Evolutionary conservation across 2,797 vertebrate genomes (phyloP).

Genomic region (Brachyalestes nurse): DNA sequence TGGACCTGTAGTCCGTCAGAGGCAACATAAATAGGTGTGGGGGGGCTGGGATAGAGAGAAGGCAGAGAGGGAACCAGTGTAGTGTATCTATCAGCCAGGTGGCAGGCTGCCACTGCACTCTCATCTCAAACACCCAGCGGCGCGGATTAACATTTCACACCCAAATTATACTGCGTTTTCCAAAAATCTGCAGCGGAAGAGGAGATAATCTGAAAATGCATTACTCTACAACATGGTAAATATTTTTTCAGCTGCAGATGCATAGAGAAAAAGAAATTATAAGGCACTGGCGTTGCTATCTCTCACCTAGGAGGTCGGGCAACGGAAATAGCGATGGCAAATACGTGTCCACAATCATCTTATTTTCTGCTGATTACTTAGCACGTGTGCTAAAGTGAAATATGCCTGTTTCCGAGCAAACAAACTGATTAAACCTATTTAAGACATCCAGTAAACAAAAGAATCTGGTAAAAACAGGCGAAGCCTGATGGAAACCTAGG

Average conservation of each 20-base stretch:
- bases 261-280: slow-evolving; percentile 5
- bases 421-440: background rate
- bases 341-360: background rate
- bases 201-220: slow-evolving; percentile 10
- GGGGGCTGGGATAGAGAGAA: background rate
- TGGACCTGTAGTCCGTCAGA: slow-evolving; percentile 4
- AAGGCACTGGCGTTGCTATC: background rate
- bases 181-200: slow-evolving; percentile 12
- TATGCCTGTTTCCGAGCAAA: background rate
- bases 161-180: slow-evolving; percentile 28
- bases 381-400: background rate
- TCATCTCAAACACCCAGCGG: slow-evolving; percentile 17
- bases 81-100: slow-evolving; percentile 29
- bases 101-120: slow-evolving; percentile 17
- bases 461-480: background rate
- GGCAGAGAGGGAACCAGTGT: background rate
- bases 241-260: background rate
- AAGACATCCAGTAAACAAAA: background rate
- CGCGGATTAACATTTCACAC: slow-evolving; percentile 30
- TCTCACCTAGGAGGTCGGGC: background rate
- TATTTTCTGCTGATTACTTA: too few relatives aligned
- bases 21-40: background rate
- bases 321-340: slow-evolving; percentile 16
- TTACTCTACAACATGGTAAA: background rate
- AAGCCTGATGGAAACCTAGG: background rate